These are phyloP conservation scores for Erebia ligea DNA, from an alignment of 2,888 invertebrate genomes.

Conservation along the genomic window DNA sequence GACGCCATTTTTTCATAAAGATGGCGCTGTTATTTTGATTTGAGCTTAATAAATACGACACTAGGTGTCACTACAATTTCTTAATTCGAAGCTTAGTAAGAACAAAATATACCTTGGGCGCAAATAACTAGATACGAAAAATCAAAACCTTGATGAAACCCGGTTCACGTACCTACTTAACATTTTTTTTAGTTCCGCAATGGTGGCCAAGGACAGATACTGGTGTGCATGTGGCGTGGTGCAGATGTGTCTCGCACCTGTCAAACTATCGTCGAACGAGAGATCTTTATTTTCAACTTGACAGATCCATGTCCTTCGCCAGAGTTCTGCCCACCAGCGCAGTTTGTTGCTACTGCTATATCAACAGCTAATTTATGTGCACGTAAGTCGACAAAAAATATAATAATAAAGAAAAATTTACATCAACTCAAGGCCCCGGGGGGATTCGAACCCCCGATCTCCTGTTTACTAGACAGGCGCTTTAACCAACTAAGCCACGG, in stretches of 20 bases:
- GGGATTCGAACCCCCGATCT: constrained; percentile 84
- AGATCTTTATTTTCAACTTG: constrained; percentile 73
- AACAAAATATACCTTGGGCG: too few species aligned
- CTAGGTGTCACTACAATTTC: background rate
- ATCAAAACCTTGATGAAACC: too few species aligned
- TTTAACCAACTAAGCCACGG: constrained; percentile 84
- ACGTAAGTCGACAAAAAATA: constrained; percentile 67
- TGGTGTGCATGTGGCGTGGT: constrained; percentile 83
- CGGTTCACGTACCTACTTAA: background rate
- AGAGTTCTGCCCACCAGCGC: constrained; percentile 79
- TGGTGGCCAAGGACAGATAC: constrained; percentile 77
- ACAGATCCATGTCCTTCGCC: constrained; percentile 72
- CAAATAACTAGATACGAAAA: too few species aligned
- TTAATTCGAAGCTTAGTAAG: background rate
- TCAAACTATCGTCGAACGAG: constrained; percentile 71
- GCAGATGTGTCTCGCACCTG: constrained; percentile 74
- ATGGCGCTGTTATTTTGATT: background rate
- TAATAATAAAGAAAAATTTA: background rate
- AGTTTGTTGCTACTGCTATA: constrained; percentile 77
- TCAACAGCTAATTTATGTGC: constrained; percentile 82
- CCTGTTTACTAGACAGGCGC: constrained; percentile 84
- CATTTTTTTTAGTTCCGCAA: constrained; percentile 73
- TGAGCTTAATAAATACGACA: background rate
- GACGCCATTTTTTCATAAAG: background rate
- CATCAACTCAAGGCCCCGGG: constrained; percentile 71